Evolutionary conservation across 2,797 vertebrate genomes (phyloP).

Genomic region (Acestrorhynchus altus): DNA sequence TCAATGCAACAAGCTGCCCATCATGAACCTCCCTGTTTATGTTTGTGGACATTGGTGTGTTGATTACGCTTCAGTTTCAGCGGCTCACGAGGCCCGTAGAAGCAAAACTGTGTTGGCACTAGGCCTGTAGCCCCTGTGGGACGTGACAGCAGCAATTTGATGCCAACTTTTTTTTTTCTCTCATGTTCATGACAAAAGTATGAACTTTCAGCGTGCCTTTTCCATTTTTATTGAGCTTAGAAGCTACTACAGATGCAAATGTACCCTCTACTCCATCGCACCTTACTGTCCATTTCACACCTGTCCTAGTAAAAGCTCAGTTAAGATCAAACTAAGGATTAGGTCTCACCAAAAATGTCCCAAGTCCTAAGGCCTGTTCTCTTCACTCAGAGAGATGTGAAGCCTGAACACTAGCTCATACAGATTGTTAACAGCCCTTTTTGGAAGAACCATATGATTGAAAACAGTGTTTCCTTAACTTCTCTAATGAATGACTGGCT

Average conservation of each 20-base stretch:
- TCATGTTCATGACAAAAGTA: conserved; percentile 33
- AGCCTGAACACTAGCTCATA: conserved; percentile 7
- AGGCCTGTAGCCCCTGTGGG: conserved; percentile 37
- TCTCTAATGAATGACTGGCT: conserved; percentile 4
- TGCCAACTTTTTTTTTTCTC: conserved; percentile 31
- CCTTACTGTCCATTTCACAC: not conserved
- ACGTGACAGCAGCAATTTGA: conserved; percentile 35
- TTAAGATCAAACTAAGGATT: not conserved
- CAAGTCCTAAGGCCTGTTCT: not conserved
- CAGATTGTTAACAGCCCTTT: conserved; percentile 2
- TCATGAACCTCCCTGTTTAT: conserved; percentile 36
- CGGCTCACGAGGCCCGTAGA: conserved; percentile 45
- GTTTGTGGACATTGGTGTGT: conserved; percentile 50
- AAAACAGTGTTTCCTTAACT: not conserved
- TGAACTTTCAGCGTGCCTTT: conserved; percentile 56
- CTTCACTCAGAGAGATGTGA: conserved; percentile 8
- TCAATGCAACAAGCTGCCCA: conserved; percentile 12
- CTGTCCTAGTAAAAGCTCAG: not conserved
- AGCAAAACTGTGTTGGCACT: conserved; percentile 37
- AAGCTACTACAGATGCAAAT: conserved; percentile 9
- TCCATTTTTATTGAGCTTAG: conserved; percentile 35
- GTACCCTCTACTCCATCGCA: conserved; percentile 10
- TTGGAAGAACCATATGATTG: conserved; percentile 27
- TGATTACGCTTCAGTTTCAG: conserved; percentile 50
- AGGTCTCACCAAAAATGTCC: not conserved